Conservation (phyloP, 2,113 vertebrate genomes). For the Pitta sordida region DNA sequence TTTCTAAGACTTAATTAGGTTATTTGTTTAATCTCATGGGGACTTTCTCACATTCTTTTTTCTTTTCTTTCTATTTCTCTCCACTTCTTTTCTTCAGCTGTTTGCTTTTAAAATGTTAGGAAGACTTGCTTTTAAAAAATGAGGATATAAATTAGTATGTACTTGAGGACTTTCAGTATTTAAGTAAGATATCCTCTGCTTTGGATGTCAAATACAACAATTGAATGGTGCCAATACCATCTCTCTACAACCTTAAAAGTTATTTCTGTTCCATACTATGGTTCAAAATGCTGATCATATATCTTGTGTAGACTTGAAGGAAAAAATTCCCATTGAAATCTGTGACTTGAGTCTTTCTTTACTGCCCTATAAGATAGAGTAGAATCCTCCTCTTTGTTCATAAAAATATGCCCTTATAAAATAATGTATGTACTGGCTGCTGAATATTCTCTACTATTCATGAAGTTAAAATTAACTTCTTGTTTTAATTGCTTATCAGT, state of each 20-base stretch:
- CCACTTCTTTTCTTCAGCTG: background rate
- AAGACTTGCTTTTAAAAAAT: background rate
- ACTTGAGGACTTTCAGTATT: background rate
- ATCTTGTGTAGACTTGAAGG: background rate
- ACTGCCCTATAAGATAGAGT: background rate
- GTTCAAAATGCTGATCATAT: background rate
- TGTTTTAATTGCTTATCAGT: slow-evolving; percentile 70
- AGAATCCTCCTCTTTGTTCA: slow-evolving; percentile 17
- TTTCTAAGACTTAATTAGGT: slow-evolving; percentile 8
- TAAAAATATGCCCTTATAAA: slow-evolving; percentile 22
- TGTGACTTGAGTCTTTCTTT: background rate
- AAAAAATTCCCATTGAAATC: background rate
- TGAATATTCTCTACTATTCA: slow-evolving; percentile 64
- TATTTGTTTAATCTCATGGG: background rate
- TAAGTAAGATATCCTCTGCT: background rate
- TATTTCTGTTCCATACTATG: background rate
- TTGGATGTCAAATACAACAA: background rate
- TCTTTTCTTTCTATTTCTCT: background rate
- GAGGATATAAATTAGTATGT: background rate
- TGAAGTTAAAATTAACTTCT: slow-evolving; percentile 70
- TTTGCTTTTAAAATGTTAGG: background rate
- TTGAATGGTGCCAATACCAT: background rate
- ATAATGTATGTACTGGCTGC: slow-evolving; percentile 31
- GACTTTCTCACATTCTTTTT: background rate
- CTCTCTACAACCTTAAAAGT: background rate